Percentiles rank a stretch among this genome's conserved stretches.
Evolutionary conservation across 2,797 vertebrate species (phyloP).

Genomic region (Enteromius argenteus): DNA sequence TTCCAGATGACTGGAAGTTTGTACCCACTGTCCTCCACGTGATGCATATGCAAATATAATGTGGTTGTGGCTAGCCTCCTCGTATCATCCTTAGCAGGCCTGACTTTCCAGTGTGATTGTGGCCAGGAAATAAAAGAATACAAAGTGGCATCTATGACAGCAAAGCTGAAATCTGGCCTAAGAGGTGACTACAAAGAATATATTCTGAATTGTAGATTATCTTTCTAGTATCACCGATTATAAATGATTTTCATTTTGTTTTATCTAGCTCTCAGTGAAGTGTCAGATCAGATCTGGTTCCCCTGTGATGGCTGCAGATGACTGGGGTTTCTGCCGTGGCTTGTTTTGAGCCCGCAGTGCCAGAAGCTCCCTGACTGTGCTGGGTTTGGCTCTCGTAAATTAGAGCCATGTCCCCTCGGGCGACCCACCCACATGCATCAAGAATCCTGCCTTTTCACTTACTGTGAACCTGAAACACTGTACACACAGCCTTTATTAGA

Average conservation of each 20-base stretch:
- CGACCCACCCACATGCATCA: constrained; percentile 15
- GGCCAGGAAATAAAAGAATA: neutral
- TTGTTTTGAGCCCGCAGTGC: constrained; percentile 43
- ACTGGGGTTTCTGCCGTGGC: constrained; percentile 43
- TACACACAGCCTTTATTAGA: constrained; percentile 15
- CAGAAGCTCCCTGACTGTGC: constrained; percentile 35
- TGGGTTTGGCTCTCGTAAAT: constrained; percentile 47
- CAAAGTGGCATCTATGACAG: neutral
- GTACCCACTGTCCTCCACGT: neutral
- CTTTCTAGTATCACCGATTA: neutral
- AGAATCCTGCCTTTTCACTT: constrained; percentile 33
- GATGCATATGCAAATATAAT: neutral
- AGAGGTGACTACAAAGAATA: neutral
- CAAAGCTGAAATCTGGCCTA: neutral
- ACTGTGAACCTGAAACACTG: neutral
- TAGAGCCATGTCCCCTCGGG: constrained; percentile 42
- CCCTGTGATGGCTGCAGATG: constrained; percentile 23
- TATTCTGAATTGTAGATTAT: neutral
- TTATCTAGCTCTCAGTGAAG: neutral
- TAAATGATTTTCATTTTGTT: neutral
- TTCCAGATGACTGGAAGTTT: neutral
- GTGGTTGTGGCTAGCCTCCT: neutral
- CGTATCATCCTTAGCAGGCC: neutral
- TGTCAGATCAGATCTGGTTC: neutral
- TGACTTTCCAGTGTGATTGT: neutral